Percentiles rank a stretch among this genome's conserved stretches.
phyloP scores from a whole-genome alignment of 2,888 invertebrate genomes.

The Abrostola triplasia region DNA sequence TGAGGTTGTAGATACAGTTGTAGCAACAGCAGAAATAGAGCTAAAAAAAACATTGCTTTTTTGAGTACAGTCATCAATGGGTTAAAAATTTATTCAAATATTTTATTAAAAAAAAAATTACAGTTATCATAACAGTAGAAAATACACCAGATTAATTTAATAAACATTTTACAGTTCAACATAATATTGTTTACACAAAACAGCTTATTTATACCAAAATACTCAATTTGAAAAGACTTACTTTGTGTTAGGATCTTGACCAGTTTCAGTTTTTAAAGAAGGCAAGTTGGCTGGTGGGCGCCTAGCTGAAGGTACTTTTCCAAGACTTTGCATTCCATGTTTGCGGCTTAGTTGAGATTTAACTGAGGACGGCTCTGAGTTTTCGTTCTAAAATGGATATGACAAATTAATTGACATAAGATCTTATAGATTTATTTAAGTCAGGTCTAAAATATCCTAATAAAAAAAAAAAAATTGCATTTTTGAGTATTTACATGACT shows the following conservation, averaged over 20 bases:
- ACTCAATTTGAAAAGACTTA: conserved; percentile 64
- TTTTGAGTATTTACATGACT: background rate
- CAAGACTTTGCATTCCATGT: conserved; percentile 99
- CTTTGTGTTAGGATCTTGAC: conserved; percentile 85
- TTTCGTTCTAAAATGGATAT: conserved; percentile 64
- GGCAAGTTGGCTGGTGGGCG: conserved; percentile 99
- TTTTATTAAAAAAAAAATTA: no score
- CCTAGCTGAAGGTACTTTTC: conserved; percentile 99
- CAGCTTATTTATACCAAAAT: background rate
- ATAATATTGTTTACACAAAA: no score
- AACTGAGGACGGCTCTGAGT: conserved; percentile 95
- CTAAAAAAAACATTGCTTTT: conserved; percentile 68
- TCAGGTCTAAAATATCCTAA: background rate
- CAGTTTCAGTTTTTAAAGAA: conserved; percentile 98
- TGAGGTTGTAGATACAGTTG: conserved; percentile 82
- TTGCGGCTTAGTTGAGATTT: conserved; percentile 97
- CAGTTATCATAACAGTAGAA: background rate
- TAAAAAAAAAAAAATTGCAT: no score
- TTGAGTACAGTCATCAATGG: conserved; percentile 30
- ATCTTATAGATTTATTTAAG: background rate
- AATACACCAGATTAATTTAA: background rate
- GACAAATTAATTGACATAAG: background rate
- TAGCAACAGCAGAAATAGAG: conserved; percentile 80
- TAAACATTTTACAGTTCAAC: background rate
- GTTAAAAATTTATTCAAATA: conserved; percentile 33